Conservation (phyloP, 2,797 vertebrate species). For the Vultur gryphus region DNA sequence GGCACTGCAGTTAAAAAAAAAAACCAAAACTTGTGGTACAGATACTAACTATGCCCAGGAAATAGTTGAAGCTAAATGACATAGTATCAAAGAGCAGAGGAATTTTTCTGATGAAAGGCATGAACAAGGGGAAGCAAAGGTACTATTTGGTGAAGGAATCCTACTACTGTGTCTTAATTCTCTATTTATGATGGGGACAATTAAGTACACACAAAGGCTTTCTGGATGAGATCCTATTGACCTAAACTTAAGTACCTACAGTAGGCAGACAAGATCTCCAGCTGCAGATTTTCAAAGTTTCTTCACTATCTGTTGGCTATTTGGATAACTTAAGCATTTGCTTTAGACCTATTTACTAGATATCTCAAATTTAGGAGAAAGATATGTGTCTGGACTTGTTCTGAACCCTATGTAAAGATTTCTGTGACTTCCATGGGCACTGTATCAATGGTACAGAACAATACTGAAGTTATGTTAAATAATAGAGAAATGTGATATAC, state of each 20-base stretch:
- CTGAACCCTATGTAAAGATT: not conserved
- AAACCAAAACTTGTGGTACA: not conserved
- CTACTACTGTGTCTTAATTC: not conserved
- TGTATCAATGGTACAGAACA: not conserved
- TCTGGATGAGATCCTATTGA: not conserved
- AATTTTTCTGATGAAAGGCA: not conserved
- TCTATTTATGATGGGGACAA: not conserved
- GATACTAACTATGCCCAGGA: not conserved
- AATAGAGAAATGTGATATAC: not conserved
- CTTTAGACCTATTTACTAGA: not conserved
- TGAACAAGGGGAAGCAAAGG: not conserved
- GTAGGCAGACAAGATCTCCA: not conserved
- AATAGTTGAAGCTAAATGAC: not conserved
- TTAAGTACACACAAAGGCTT: rapidly evolving
- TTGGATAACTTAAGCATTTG: not conserved
- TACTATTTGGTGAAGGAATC: not conserved
- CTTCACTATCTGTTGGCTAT: not conserved
- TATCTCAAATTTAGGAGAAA: not conserved
- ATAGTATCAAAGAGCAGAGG: not conserved
- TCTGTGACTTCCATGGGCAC: not conserved
- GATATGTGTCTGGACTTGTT: not conserved
- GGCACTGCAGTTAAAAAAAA: not conserved
- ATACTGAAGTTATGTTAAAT: not conserved
- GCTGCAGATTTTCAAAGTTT: not conserved
- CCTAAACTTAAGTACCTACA: not conserved